Percentiles rank a stretch among this genome's conserved stretches.
Evolutionary conservation across 2,113 vertebrate genomes (phyloP).

Genomic region (Menura novaehollandiae): DNA sequence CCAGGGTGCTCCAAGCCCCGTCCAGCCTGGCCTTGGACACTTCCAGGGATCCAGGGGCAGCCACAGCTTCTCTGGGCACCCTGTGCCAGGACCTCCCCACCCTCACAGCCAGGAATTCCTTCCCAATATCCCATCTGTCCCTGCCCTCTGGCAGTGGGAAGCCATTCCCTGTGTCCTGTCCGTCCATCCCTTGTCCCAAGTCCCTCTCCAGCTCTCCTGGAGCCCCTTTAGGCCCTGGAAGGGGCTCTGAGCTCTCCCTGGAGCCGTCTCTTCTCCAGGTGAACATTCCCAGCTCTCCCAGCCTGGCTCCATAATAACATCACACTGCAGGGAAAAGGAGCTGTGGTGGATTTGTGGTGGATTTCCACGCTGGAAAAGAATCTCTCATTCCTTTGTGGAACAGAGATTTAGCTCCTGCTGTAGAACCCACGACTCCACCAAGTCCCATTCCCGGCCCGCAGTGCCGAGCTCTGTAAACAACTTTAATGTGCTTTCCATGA

Average conservation of each 20-base stretch:
- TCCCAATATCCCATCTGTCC: neutral
- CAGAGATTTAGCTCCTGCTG: neutral
- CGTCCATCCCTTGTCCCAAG: neutral
- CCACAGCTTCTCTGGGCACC: neutral
- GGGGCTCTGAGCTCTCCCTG: neutral
- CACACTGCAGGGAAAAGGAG: neutral
- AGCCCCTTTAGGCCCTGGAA: neutral
- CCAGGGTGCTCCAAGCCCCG: neutral
- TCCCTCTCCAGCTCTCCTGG: neutral
- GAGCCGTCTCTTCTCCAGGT: neutral
- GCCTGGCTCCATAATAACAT: neutral
- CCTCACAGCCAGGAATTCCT: neutral
- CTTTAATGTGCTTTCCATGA: neutral
- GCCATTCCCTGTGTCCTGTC: neutral
- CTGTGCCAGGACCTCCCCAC: accelerated
- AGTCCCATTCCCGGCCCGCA: neutral
- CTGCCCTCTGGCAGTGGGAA: neutral
- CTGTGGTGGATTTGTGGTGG: too few relatives aligned
- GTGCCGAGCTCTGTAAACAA: neutral
- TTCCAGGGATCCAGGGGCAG: neutral
- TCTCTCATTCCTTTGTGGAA: accelerated
- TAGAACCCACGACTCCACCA: neutral
- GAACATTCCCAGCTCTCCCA: neutral
- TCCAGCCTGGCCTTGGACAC: neutral
- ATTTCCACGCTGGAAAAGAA: neutral